phyloP scores from a whole-genome alignment of 2,797 vertebrate species.

The Cyclura pinguis region DNA sequence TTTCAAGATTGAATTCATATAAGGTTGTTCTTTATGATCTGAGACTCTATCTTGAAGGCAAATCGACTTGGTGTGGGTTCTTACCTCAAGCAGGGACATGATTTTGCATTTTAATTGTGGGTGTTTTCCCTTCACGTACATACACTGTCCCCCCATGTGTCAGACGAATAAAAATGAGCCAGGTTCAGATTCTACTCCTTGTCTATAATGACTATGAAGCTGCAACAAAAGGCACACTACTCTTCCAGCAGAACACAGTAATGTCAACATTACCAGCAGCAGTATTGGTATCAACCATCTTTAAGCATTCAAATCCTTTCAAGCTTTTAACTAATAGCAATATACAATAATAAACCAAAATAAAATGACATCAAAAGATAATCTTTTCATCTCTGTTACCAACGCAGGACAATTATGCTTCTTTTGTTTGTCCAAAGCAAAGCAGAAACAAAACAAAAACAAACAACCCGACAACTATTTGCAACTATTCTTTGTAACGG shows the following conservation, averaged over 20 bases:
- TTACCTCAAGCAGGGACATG: not conserved
- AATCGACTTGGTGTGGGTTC: not conserved
- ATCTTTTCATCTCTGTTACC: not conserved
- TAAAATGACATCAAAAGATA: accelerated
- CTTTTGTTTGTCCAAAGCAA: not conserved
- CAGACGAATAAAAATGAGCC: not conserved
- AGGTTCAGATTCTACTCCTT: not conserved
- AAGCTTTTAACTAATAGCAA: not conserved
- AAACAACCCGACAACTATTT: too few species aligned
- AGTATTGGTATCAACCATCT: not conserved
- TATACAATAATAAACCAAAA: not conserved
- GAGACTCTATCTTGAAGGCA: not conserved
- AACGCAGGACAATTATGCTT: not conserved
- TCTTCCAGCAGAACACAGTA: not conserved
- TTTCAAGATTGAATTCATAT: not conserved
- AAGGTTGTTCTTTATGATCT: accelerated
- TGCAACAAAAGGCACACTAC: not conserved
- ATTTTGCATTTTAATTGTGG: not conserved
- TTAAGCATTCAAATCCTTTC: not conserved
- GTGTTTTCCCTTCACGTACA: not conserved
- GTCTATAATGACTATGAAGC: not conserved
- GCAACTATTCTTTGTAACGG: too few species aligned
- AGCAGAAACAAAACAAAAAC: not conserved
- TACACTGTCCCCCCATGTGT: too few species aligned
- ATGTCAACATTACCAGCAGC: not conserved